phyloP scores from a whole-genome alignment of 2,797 vertebrate species.

The Macrochelys suwanniensis region DNA sequence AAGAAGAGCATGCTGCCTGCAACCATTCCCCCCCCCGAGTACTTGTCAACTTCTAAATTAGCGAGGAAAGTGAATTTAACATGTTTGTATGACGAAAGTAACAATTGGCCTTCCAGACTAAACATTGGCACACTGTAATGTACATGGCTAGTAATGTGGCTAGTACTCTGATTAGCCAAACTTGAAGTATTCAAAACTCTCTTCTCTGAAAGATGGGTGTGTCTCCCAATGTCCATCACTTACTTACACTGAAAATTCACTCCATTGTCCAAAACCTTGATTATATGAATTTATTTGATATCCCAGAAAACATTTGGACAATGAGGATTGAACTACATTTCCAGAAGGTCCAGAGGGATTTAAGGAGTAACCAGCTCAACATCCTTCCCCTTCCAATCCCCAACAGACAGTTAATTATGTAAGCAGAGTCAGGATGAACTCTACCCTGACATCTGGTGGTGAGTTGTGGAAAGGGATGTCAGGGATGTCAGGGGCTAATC shows the following conservation, averaged over 20 bases:
- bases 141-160: not conserved
- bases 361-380: not conserved
- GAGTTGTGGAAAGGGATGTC: too few relatives aligned
- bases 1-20: not conserved
- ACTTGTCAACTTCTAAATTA: not conserved
- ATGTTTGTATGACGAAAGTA: not conserved
- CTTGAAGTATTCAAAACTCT: not conserved
- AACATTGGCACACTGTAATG: not conserved
- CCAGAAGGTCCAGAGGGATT: not conserved
- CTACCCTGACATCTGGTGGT: too few relatives aligned
- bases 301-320: not conserved
- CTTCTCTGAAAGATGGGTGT: not conserved
- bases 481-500: too few relatives aligned
- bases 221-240: not conserved
- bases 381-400: not conserved
- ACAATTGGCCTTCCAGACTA: not conserved
- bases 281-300: not conserved
- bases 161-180: not conserved
- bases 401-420: not conserved
- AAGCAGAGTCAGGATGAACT: too few relatives aligned
- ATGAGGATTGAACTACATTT: not conserved
- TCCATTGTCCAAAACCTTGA: not conserved
- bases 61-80: not conserved
- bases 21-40: not conserved
- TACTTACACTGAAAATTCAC: not conserved